Percentiles rank a stretch among this genome's conserved stretches.
phyloP scores from a whole-genome alignment of 2,113 vertebrate genomes.

The Dendropsophus ebraccatus region DNA sequence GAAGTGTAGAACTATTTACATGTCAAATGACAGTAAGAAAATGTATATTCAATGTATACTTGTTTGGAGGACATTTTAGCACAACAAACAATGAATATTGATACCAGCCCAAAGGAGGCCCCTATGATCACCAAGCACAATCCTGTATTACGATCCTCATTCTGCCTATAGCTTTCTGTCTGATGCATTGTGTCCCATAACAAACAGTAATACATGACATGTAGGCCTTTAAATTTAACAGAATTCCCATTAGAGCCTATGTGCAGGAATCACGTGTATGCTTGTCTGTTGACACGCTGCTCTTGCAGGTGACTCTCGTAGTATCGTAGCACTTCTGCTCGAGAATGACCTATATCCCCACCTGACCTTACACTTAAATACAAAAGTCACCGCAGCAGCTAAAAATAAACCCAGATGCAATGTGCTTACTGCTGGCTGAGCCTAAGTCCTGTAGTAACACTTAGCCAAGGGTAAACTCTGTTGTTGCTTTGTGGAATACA shows the following conservation, averaged over 20 bases:
- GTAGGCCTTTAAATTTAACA: not conserved
- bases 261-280: not conserved
- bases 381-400: conserved; percentile 7
- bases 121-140: no score
- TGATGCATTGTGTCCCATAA: not conserved
- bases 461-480: conserved; percentile 38
- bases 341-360: conserved; percentile 22
- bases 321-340: not conserved
- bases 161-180: not conserved
- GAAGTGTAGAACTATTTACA: no score
- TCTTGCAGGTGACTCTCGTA: not conserved
- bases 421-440: conserved; percentile 33
- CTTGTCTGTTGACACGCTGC: not conserved
- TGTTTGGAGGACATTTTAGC: no score
- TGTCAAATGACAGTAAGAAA: no score
- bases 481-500: not conserved
- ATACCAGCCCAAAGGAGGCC: no score
- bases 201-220: not conserved
- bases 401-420: conserved; percentile 10
- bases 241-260: not conserved
- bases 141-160: no score
- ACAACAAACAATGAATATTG: no score
- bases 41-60: no score
- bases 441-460: conserved; percentile 25
- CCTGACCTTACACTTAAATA: conserved; percentile 48